Conservation (phyloP, 2,797 vertebrate genomes). For the Myoxocephalus aenaeus region DNA sequence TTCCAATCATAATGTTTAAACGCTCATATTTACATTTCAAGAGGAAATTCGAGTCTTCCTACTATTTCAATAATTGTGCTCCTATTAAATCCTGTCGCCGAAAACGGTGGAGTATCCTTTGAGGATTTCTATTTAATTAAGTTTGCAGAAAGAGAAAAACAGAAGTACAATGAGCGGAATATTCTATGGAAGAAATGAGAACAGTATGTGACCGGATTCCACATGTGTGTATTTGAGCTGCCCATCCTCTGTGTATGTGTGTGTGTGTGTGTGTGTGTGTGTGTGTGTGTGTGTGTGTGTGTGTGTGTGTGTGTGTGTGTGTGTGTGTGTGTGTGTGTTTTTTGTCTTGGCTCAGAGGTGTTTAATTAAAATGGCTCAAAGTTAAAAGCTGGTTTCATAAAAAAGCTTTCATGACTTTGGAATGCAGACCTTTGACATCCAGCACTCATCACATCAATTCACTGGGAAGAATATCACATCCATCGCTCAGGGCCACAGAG, state of each 20-base stretch:
- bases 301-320: not conserved
- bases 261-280: not conserved
- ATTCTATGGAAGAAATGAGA: not conserved
- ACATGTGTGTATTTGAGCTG: not conserved
- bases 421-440: not conserved
- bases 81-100: slow-evolving; percentile 8
- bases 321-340: not conserved
- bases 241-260: not conserved
- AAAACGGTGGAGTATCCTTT: not conserved
- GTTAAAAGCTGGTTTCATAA: slow-evolving; percentile 2
- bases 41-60: not conserved
- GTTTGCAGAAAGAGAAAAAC: not conserved
- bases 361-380: not conserved
- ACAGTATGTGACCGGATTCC: not conserved
- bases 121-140: slow-evolving; percentile 18
- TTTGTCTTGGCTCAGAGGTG: not conserved
- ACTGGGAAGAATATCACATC: not conserved
- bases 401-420: slow-evolving; percentile 1
- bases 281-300: not conserved
- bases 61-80: slow-evolving; percentile 10
- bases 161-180: not conserved
- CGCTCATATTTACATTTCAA: slow-evolving; percentile 32
- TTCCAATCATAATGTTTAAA: slow-evolving; percentile 31
- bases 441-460: not conserved
- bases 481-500: not conserved